Conservation (phyloP, 1,140 invertebrate species). For the Heliconius melpomene region DNA sequence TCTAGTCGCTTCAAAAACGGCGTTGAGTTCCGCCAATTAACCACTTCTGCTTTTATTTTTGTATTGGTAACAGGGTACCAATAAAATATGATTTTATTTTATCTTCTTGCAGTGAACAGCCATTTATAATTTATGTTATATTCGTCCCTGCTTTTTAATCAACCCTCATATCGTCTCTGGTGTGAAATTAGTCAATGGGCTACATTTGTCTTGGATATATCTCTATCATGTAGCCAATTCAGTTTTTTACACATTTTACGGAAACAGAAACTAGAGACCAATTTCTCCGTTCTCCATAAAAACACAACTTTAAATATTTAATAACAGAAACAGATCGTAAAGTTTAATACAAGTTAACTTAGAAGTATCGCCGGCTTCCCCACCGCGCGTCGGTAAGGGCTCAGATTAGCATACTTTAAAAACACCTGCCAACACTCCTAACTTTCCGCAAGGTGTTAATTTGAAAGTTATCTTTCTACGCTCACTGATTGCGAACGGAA, state of each 20-base stretch:
- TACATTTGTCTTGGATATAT: no score
- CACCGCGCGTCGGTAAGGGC: conserved; percentile 15
- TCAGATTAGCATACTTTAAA: conserved; percentile 41
- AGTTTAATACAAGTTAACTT: neutral
- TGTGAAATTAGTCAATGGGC: no score
- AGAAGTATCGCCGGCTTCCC: neutral
- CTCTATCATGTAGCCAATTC: neutral
- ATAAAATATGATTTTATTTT: no score
- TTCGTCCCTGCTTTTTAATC: no score
- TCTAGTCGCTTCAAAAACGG: no score
- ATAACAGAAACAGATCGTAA: neutral
- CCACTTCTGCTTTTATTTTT: no score
- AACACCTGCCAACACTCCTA: conserved; percentile 32
- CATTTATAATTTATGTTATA: no score
- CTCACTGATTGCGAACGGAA: conserved; percentile 19
- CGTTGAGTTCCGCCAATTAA: no score
- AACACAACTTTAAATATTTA: neutral
- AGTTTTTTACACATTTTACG: neutral
- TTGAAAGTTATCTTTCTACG: conserved; percentile 22
- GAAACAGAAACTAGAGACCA: neutral
- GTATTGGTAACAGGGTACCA: no score
- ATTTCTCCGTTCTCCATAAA: neutral
- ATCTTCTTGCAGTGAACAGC: no score
- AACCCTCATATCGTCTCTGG: no score
- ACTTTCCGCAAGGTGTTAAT: conserved; percentile 38